Conservation (phyloP, 2,797 vertebrate species). For the Betta splendens region DNA sequence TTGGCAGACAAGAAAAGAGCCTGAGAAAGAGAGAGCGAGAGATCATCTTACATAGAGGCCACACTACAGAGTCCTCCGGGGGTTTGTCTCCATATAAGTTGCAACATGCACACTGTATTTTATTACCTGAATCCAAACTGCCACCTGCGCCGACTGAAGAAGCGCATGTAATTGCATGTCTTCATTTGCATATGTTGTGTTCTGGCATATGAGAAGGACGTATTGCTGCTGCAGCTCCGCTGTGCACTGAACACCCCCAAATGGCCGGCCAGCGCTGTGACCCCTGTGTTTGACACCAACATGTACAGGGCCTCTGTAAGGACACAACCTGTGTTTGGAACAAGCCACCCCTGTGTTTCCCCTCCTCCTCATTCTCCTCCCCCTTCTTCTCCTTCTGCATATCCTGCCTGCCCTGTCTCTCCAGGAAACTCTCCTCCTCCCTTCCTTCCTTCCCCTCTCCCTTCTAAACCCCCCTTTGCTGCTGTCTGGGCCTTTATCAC, state of each 20-base stretch:
- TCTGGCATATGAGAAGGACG: background rate
- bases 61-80: conserved; percentile 48
- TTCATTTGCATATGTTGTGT: conserved; percentile 26
- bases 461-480: conserved; percentile 43
- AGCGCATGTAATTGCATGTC: conserved; percentile 35
- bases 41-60: conserved; percentile 69
- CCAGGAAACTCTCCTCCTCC: conserved; percentile 78
- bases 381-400: conserved; percentile 69
- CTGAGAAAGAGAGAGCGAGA: conserved; percentile 41
- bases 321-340: conserved; percentile 73
- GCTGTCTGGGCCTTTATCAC: conserved; percentile 76
- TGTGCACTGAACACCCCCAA: conserved; percentile 49
- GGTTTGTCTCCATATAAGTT: conserved; percentile 54
- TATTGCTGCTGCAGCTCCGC: conserved; percentile 8
- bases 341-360: conserved; percentile 76
- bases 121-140: conserved; percentile 52
- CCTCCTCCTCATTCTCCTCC: conserved; percentile 64
- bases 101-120: conserved; percentile 59
- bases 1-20: conserved; percentile 39
- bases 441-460: conserved; percentile 67
- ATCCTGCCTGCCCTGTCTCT: conserved; percentile 77
- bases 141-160: conserved; percentile 29
- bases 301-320: conserved; percentile 67
- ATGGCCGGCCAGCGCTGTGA: conserved; percentile 46
- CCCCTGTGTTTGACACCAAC: conserved; percentile 58